Evolutionary conservation across 2,113 vertebrate species (phyloP).

Genomic region (Manacus vitellinus): DNA sequence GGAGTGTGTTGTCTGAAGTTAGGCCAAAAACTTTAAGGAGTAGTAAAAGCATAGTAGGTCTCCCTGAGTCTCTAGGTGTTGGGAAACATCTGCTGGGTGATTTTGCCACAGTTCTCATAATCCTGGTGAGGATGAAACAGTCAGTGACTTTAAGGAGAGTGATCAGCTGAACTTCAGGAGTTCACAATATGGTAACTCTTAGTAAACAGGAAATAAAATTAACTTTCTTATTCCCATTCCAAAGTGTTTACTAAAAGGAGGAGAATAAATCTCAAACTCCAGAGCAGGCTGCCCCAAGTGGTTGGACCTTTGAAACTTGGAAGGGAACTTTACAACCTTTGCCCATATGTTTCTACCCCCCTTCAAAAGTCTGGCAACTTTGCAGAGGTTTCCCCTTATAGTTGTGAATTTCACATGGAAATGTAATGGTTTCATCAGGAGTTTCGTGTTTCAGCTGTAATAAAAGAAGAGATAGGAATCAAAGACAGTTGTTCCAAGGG

Average conservation of each 20-base stretch:
- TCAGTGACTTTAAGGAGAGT: background rate
- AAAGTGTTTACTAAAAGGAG: constrained; percentile 26
- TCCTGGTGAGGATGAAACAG: background rate
- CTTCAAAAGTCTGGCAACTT: constrained; percentile 33
- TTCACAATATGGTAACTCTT: background rate
- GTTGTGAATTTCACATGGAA: constrained; percentile 64
- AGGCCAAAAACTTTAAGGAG: background rate
- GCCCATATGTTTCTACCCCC: constrained; percentile 35
- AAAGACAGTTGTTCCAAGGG: constrained; percentile 14
- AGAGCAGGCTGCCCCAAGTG: constrained; percentile 11
- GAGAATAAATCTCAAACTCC: background rate
- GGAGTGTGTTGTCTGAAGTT: background rate
- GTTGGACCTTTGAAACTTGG: constrained; percentile 44
- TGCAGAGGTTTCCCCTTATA: constrained; percentile 51
- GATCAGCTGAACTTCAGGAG: background rate
- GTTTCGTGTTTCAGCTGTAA: constrained; percentile 38
- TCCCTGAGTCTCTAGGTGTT: background rate
- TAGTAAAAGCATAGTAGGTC: background rate
- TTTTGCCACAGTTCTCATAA: background rate
- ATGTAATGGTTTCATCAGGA: constrained; percentile 66
- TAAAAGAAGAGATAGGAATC: constrained; percentile 38
- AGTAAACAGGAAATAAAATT: constrained; percentile 38
- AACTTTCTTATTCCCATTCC: background rate
- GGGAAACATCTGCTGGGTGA: background rate
- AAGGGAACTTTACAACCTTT: constrained; percentile 40